Conservation (phyloP, 2,797 vertebrate genomes). For the Tinamus major region DNA sequence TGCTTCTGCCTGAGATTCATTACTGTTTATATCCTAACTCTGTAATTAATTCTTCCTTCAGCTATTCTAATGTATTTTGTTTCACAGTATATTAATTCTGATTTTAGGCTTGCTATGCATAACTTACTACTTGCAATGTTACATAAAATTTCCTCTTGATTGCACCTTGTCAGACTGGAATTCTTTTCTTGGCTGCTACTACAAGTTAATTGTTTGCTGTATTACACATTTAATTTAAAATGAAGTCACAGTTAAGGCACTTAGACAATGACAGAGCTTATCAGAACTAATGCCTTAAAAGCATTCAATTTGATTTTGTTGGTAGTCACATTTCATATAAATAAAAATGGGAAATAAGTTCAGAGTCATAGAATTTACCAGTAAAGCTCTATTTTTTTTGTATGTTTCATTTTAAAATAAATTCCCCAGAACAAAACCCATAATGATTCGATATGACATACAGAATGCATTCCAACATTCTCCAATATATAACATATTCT, state of each 20-base stretch:
- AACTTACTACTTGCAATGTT: conserved; percentile 68
- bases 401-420: not conserved
- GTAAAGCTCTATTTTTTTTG: not conserved
- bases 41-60: conserved; percentile 56
- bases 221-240: not conserved
- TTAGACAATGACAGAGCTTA: not conserved
- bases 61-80: conserved; percentile 64
- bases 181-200: conserved; percentile 45
- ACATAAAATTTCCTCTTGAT: conserved; percentile 70
- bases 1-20: conserved; percentile 63
- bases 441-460: too few species aligned
- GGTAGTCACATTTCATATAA: not conserved
- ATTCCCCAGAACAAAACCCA: not conserved
- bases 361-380: not conserved
- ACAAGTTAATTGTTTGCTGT: not conserved
- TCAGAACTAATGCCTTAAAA: not conserved
- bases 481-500: too few species aligned
- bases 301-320: not conserved
- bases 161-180: conserved; percentile 62
- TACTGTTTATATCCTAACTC: conserved; percentile 62
- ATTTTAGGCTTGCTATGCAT: conserved; percentile 71
- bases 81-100: conserved; percentile 62
- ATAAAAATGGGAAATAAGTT: not conserved
- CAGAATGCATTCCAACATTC: too few species aligned
- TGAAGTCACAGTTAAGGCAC: not conserved